These are phyloP conservation scores for Sialia sialis DNA, from an alignment of 2,113 vertebrate genomes.

Conservation along the genomic window DNA sequence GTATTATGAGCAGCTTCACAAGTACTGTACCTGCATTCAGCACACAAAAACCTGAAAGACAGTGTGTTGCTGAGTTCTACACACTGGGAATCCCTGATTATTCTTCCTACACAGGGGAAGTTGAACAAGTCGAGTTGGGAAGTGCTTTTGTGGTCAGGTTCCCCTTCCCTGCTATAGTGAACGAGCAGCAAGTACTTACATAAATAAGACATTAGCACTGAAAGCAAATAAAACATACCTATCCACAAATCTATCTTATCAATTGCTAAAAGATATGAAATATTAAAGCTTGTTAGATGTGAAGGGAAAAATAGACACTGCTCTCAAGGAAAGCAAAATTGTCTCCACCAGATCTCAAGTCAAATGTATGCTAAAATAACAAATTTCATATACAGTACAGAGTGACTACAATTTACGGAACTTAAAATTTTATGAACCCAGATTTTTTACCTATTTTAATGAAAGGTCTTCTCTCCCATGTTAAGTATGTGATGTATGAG, in stretches of 20 bases:
- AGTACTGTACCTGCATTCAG: not conserved
- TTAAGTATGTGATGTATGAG: not conserved
- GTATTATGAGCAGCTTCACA: not conserved
- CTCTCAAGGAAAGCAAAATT: not conserved
- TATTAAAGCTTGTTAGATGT: not conserved
- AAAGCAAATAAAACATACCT: not conserved
- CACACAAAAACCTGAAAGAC: not conserved
- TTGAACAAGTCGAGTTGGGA: not conserved
- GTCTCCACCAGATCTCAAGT: not conserved
- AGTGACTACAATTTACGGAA: not conserved
- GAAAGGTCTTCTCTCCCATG: not conserved
- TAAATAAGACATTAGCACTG: not conserved
- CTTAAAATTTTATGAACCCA: not conserved
- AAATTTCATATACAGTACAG: not conserved
- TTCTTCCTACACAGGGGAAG: not conserved
- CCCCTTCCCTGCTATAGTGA: not conserved
- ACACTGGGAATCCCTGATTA: not conserved
- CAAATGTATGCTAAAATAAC: not conserved
- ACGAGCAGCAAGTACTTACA: not conserved
- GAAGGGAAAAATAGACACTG: not conserved
- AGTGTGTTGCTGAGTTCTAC: not conserved
- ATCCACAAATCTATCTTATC: not conserved
- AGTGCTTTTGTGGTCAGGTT: not conserved
- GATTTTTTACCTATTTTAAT: not conserved
- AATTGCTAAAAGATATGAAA: not conserved